These are phyloP conservation scores for Timandra comae DNA, from an alignment of 2,888 invertebrate genomes.

Conservation along the genomic window DNA sequence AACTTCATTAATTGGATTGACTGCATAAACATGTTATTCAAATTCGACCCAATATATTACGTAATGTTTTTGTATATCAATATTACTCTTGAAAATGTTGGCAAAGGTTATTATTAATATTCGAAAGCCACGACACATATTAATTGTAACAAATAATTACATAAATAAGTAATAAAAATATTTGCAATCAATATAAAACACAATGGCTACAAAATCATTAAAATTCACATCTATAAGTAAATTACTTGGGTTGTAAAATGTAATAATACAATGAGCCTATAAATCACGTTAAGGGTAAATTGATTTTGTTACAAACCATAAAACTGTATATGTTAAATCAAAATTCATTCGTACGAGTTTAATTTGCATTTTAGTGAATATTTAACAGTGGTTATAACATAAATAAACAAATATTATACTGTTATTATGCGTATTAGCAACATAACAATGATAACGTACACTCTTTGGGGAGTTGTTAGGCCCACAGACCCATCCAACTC, in stretches of 20 bases:
- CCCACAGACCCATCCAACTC: background rate
- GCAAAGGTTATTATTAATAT: too few species aligned
- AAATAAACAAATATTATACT: slow-evolving; percentile 16
- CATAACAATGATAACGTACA: slow-evolving; percentile 12
- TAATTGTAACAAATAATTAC: too few species aligned
- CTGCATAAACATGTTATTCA: too few species aligned
- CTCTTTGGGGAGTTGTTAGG: slow-evolving; percentile 9
- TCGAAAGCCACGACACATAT: too few species aligned
- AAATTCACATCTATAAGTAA: too few species aligned
- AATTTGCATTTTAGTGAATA: slow-evolving; percentile 35
- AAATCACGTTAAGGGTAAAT: slow-evolving; percentile 28
- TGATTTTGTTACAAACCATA: slow-evolving; percentile 34
- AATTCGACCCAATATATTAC: too few species aligned
- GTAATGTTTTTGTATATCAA: too few species aligned
- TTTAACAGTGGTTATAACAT: slow-evolving; percentile 24
- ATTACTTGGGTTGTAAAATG: slow-evolving; percentile 1
- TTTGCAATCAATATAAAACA: too few species aligned
- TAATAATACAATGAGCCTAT: slow-evolving; percentile 16
- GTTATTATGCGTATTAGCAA: slow-evolving; percentile 10
- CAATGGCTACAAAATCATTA: too few species aligned
- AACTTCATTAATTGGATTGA: background rate
- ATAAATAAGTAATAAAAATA: too few species aligned
- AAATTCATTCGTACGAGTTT: slow-evolving; percentile 28
- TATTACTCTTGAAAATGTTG: too few species aligned
- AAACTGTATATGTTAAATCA: slow-evolving; percentile 30